Evolutionary conservation across 1,140 invertebrate species (phyloP).

Genomic region (Orius laevigatus): DNA sequence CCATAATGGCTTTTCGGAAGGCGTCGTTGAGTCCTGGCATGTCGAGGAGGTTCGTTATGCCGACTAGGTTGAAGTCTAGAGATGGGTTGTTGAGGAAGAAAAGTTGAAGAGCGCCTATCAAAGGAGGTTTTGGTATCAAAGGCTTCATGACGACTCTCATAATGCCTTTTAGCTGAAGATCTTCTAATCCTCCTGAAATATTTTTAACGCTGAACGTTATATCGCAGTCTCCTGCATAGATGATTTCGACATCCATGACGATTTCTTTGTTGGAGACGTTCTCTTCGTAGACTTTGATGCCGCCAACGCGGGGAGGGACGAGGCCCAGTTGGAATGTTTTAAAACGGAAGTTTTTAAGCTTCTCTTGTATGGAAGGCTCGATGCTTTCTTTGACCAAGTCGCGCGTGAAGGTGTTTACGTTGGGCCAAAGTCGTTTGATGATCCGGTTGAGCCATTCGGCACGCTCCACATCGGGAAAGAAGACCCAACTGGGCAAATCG

Average conservation of each 20-base stretch:
- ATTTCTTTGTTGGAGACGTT: slow-evolving; percentile 85
- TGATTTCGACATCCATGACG: slow-evolving; percentile 83
- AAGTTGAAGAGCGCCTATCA: slow-evolving; percentile 84
- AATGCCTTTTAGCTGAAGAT: slow-evolving; percentile 78
- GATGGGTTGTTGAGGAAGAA: slow-evolving; percentile 90
- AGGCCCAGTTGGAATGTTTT: slow-evolving; percentile 82
- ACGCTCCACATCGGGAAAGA: slow-evolving; percentile 83
- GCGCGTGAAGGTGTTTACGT: slow-evolving; percentile 71
- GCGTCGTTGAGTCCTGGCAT: slow-evolving; percentile 84
- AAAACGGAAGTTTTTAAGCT: slow-evolving; percentile 76
- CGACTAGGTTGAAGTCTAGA: slow-evolving; percentile 88
- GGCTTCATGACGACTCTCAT: slow-evolving; percentile 83
- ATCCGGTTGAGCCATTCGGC: slow-evolving; percentile 90
- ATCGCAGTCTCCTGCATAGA: slow-evolving; percentile 86
- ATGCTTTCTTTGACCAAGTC: slow-evolving; percentile 63
- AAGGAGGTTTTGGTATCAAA: slow-evolving; percentile 65
- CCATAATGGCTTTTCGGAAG: slow-evolving; percentile 65
- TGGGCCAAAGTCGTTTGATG: slow-evolving; percentile 82
- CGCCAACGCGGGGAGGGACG: slow-evolving; percentile 75
- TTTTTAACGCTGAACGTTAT: slow-evolving; percentile 69
- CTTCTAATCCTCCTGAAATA: slow-evolving; percentile 54
- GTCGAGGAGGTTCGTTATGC: slow-evolving; percentile 78
- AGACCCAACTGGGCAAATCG: slow-evolving; percentile 38
- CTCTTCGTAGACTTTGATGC: slow-evolving; percentile 86
- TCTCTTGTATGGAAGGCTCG: slow-evolving; percentile 58